These are phyloP conservation scores for Premnoplex brunnescens DNA, from an alignment of 2,797 vertebrate genomes.

Conservation along the genomic window DNA sequence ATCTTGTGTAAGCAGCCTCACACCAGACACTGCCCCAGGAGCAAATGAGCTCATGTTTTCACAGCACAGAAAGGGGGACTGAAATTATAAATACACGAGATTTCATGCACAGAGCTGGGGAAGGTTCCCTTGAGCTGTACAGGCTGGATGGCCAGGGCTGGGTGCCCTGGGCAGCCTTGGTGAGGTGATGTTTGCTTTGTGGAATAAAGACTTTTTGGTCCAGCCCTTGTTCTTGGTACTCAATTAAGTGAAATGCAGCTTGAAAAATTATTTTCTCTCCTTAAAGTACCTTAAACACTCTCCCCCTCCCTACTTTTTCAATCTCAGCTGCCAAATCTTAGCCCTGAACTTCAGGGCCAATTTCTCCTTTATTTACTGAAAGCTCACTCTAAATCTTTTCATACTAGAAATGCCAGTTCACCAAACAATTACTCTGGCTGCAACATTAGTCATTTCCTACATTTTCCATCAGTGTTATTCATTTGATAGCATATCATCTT, in stretches of 20 bases:
- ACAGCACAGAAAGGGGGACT: background rate
- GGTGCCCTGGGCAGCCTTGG: background rate
- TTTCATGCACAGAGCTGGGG: background rate
- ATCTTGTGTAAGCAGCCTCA: background rate
- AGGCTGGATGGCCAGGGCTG: background rate
- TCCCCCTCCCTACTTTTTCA: background rate
- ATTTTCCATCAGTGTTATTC: constrained; percentile 14
- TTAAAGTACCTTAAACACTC: background rate
- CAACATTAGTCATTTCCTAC: background rate
- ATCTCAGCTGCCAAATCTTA: background rate
- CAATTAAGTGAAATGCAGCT: background rate
- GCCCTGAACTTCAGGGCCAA: constrained; percentile 23
- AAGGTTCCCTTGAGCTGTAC: background rate
- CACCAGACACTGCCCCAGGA: background rate
- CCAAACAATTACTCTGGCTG: constrained; percentile 32
- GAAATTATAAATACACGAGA: background rate
- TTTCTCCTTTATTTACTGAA: constrained; percentile 54
- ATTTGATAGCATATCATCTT: background rate
- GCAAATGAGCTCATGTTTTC: background rate
- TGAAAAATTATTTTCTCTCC: background rate
- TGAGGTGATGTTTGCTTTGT: background rate
- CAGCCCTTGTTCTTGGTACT: background rate
- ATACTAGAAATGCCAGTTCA: background rate
- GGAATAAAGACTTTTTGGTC: background rate
- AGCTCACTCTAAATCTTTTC: constrained; percentile 44